Conservation (phyloP, 1,140 invertebrate species). For the Coelopa frigida region DNA sequence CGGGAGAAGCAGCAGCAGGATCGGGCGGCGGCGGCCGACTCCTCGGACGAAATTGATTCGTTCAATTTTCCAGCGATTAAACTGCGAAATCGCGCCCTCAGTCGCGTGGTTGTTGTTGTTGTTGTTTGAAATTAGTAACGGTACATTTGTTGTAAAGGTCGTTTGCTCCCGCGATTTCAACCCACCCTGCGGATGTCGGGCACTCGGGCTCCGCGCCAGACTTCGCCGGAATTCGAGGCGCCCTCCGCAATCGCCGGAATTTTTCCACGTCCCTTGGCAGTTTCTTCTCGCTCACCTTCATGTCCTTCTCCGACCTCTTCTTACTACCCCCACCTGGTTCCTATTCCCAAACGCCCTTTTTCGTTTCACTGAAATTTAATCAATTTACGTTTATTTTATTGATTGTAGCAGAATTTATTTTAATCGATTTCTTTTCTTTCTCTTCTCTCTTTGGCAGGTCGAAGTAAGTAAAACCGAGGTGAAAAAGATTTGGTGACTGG, state of each 20-base stretch:
- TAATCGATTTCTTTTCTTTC: constrained; percentile 22
- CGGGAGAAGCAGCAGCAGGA: too few relatives aligned
- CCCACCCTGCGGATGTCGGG: too few relatives aligned
- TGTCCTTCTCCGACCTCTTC: too few relatives aligned
- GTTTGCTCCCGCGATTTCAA: too few relatives aligned
- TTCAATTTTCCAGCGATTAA: constrained; percentile 46
- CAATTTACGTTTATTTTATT: constrained; percentile 25
- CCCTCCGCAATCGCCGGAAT: too few relatives aligned
- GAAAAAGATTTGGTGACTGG: too few relatives aligned
- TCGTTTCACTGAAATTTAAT: constrained; percentile 34
- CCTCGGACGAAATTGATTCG: constrained; percentile 45
- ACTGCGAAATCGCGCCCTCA: constrained; percentile 17
- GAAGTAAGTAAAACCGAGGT: constrained; percentile 36
- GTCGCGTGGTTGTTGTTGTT: constrained; percentile 25
- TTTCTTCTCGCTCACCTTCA: too few relatives aligned
- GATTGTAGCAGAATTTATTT: background rate
- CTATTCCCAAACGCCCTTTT: background rate
- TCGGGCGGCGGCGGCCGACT: constrained; percentile 15
- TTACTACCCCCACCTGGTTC: too few relatives aligned
- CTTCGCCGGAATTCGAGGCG: too few relatives aligned
- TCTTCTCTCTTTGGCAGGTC: constrained; percentile 36
- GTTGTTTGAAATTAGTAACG: constrained; percentile 28
- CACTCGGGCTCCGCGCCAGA: too few relatives aligned
- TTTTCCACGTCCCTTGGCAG: constrained; percentile 26
- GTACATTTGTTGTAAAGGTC: constrained; percentile 44